Evolutionary conservation across 2,888 invertebrate species (phyloP).

Genomic region (Drosophila melanosoma): DNA sequence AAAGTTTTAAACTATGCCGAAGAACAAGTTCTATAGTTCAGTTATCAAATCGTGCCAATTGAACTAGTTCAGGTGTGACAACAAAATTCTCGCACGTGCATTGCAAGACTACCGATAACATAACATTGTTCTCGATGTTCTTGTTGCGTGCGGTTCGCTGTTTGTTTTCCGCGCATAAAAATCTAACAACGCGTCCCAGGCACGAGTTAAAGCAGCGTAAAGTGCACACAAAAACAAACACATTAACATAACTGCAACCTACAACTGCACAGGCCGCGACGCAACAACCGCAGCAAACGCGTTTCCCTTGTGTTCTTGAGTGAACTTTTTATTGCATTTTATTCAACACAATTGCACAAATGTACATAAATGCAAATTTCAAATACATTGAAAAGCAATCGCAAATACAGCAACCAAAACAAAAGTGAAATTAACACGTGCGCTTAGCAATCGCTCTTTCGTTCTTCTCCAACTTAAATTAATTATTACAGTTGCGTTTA

Average conservation of each 20-base stretch:
- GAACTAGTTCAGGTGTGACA: slow-evolving; percentile 22
- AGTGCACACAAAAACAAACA: slow-evolving; percentile 27
- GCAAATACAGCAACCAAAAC: slow-evolving; percentile 54
- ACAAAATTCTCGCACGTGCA: slow-evolving; percentile 39
- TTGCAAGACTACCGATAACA: slow-evolving; percentile 41
- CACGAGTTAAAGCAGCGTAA: slow-evolving; percentile 42
- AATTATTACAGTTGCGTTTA: slow-evolving; percentile 42
- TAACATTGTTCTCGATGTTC: slow-evolving; percentile 66
- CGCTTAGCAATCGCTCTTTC: slow-evolving; percentile 14
- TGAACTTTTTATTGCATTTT: slow-evolving; percentile 36
- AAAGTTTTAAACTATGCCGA: background rate
- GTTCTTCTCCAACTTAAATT: slow-evolving; percentile 7
- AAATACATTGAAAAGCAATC: slow-evolving; percentile 37
- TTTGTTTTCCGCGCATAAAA: slow-evolving; percentile 46
- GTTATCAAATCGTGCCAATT: background rate
- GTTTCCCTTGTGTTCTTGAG: slow-evolving; percentile 24
- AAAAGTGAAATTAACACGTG: slow-evolving; percentile 75
- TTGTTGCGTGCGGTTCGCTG: slow-evolving; percentile 67
- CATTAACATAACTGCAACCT: slow-evolving; percentile 39
- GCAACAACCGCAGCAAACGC: slow-evolving; percentile 26
- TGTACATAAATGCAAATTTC: slow-evolving; percentile 28
- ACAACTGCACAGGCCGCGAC: slow-evolving; percentile 34
- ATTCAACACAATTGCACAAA: slow-evolving; percentile 38
- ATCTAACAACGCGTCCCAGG: slow-evolving; percentile 41
- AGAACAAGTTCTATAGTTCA: slow-evolving; percentile 12